These are phyloP conservation scores for Drosophila bocki DNA, from an alignment of 1,140 invertebrate genomes.

Conservation along the genomic window DNA sequence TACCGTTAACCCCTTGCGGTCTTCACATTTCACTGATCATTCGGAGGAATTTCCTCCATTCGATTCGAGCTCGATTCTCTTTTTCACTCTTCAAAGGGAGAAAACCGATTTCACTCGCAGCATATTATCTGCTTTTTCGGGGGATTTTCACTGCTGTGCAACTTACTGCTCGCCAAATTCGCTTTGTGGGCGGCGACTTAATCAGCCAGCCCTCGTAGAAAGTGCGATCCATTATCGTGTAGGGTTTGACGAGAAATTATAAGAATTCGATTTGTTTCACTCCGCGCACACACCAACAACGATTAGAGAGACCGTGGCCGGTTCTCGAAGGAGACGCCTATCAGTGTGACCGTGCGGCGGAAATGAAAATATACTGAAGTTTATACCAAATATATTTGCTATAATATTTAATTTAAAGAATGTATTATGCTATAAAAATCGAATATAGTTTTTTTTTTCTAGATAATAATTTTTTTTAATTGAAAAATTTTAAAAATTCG, in stretches of 20 bases:
- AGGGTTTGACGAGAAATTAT: constrained; percentile 16
- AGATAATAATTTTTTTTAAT: no score
- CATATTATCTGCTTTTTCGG: neutral
- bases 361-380: neutral
- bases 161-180: constrained; percentile 95
- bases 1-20: constrained; percentile 36
- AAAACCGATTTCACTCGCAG: constrained; percentile 4
- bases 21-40: constrained; percentile 55
- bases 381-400: neutral
- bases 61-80: constrained; percentile 10
- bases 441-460: no score
- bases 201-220: constrained; percentile 95
- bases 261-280: constrained; percentile 32
- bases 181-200: constrained; percentile 95
- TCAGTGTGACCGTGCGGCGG: neutral
- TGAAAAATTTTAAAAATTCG: no score
- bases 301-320: constrained; percentile 5
- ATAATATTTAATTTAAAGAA: neutral
- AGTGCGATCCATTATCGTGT: constrained; percentile 86
- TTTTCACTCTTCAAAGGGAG: neutral
- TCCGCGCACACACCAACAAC: constrained; percentile 32
- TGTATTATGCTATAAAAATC: neutral
- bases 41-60: constrained; percentile 32
- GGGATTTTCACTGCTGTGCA: neutral
- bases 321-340: neutral